Percentiles rank a stretch among this genome's conserved stretches.
Conservation (phyloP, 1,140 invertebrate genomes). For the Halictus rubicundus region DNA sequence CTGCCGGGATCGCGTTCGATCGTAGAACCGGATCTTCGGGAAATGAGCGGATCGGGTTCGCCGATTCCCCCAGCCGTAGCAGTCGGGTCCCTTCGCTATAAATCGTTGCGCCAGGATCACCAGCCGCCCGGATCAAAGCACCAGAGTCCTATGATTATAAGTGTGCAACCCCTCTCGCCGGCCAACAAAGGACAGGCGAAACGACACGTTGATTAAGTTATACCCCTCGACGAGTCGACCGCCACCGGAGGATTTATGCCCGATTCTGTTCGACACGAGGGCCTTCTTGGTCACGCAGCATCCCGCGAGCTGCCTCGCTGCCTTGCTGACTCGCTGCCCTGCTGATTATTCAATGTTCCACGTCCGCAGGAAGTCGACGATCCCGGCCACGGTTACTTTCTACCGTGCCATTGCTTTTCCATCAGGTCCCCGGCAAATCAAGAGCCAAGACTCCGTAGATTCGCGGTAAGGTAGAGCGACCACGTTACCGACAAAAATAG, state of each 20-base stretch:
- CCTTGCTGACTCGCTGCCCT: too few relatives aligned
- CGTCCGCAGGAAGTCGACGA: conserved; percentile 2
- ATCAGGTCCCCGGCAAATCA: too few relatives aligned
- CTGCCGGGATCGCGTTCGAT: conserved; percentile 3
- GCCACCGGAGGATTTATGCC: conserved; percentile 47
- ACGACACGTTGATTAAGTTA: conserved; percentile 54
- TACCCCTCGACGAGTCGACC: conserved; percentile 32
- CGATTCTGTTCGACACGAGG: conserved; percentile 29
- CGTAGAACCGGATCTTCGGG: conserved; percentile 24
- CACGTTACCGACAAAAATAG: too few relatives aligned
- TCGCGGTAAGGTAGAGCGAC: too few relatives aligned
- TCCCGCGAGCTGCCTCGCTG: too few relatives aligned
- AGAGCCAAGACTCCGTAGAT: too few relatives aligned
- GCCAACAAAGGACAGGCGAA: conserved; percentile 29
- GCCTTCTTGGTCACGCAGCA: conserved; percentile 7
- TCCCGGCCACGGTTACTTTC: too few relatives aligned
- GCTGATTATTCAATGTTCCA: conserved; percentile 46
- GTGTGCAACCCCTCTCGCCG: neutral
- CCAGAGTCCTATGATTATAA: conserved; percentile 9
- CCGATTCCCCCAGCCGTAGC: neutral
- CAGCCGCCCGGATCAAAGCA: too few relatives aligned
- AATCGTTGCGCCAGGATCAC: too few relatives aligned
- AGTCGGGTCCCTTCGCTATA: too few relatives aligned
- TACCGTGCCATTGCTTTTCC: too few relatives aligned
- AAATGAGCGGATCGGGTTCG: conserved; percentile 21